Evolutionary conservation across 2,113 vertebrate species (phyloP).

Genomic region (Podocnemis expansa): DNA sequence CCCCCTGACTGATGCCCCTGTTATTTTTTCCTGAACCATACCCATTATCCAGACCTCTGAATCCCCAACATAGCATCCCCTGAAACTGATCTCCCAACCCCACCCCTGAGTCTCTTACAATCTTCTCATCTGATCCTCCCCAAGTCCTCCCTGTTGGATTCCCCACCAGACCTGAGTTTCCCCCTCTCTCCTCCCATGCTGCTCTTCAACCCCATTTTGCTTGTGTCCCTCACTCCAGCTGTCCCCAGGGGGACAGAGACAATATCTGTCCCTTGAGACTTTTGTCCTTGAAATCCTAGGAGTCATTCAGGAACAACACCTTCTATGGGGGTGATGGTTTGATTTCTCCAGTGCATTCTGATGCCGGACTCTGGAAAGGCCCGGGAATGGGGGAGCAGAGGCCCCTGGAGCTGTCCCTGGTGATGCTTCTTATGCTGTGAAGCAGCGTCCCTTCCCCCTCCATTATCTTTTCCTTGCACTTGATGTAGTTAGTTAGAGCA

Average conservation of each 20-base stretch:
- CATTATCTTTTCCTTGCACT: conserved; percentile 38
- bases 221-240: not conserved
- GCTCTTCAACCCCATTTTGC: conserved; percentile 29
- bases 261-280: conserved; percentile 35
- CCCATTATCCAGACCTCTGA: conserved; percentile 47
- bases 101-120: not conserved
- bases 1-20: too few species aligned
- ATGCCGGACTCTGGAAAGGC: conserved; percentile 61
- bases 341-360: conserved; percentile 7
- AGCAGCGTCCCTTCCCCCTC: conserved; percentile 39
- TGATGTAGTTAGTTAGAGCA: not conserved
- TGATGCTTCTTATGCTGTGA: conserved; percentile 63
- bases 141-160: not conserved
- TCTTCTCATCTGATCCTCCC: not conserved
- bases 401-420: conserved; percentile 52
- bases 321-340: conserved; percentile 9
- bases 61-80: not conserved
- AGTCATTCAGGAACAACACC: conserved; percentile 45
- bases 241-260: not conserved
- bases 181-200: not conserved
- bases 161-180: not conserved
- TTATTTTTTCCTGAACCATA: conserved; percentile 61
- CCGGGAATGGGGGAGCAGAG: conserved; percentile 63
- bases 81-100: not conserved
- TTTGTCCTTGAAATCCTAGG: conserved; percentile 59